Evolutionary conservation across 2,797 vertebrate species (phyloP).

Genomic region (Coendou prehensilis): DNA sequence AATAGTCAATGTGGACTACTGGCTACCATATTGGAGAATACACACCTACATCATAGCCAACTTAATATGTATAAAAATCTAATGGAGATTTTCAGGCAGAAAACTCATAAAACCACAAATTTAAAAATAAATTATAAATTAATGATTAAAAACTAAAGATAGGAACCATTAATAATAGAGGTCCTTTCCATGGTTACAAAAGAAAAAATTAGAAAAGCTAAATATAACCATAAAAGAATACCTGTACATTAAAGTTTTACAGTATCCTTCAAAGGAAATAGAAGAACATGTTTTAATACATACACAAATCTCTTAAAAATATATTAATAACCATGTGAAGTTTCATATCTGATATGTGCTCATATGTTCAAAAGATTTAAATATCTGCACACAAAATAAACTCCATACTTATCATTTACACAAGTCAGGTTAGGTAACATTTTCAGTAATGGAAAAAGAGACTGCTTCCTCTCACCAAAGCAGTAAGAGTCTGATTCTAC

Average conservation of each 20-base stretch:
- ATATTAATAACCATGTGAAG: neutral
- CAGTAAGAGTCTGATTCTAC: neutral
- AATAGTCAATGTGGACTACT: neutral
- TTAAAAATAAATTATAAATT: constrained; percentile 57
- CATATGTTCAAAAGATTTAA: constrained; percentile 57
- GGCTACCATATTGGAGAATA: neutral
- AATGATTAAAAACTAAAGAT: neutral
- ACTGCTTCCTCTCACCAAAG: neutral
- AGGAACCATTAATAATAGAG: constrained; percentile 24
- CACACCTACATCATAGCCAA: neutral
- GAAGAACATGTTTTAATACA: constrained; percentile 24
- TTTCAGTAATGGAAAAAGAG: neutral
- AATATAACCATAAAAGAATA: neutral
- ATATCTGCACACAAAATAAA: constrained; percentile 64
- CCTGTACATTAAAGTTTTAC: neutral
- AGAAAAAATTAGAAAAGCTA: neutral
- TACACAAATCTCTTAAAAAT: constrained; percentile 59
- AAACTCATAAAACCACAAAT: neutral
- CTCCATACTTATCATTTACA: neutral
- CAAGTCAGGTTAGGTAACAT: neutral
- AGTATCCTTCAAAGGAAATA: neutral
- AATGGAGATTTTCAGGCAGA: neutral
- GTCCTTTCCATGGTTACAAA: neutral
- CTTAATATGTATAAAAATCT: constrained; percentile 11
- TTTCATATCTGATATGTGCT: neutral